phyloP scores from a whole-genome alignment of 2,797 vertebrate genomes.

The Oreonectes daqikongensis region DNA sequence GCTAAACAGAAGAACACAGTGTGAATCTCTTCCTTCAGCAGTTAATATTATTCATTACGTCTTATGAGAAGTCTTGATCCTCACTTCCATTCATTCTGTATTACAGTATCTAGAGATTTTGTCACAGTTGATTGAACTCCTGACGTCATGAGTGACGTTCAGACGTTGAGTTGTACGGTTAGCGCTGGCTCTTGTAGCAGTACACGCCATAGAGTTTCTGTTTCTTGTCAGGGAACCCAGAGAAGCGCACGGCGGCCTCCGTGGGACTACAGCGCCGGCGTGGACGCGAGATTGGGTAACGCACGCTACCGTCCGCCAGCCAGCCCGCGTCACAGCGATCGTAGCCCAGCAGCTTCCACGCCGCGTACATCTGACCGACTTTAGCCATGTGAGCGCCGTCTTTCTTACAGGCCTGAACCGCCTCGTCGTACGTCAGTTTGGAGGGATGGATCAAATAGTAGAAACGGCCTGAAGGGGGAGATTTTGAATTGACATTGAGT shows the following conservation, averaged over 20 bases:
- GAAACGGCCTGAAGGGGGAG: slow-evolving; percentile 80
- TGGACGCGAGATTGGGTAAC: slow-evolving; percentile 89
- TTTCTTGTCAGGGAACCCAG: slow-evolving; percentile 93
- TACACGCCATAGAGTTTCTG: slow-evolving; percentile 96
- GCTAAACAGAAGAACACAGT: slow-evolving; percentile 60
- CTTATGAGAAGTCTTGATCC: not conserved
- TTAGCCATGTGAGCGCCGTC: slow-evolving; percentile 91
- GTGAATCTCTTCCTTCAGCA: slow-evolving; percentile 46
- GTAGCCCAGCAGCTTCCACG: slow-evolving; percentile 92
- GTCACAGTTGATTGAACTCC: slow-evolving; percentile 85
- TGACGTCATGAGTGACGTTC: slow-evolving; percentile 58
- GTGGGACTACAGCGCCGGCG: slow-evolving; percentile 90
- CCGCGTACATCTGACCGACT: slow-evolving; percentile 93
- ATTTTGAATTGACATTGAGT: too few species aligned
- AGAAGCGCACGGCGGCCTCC: slow-evolving; percentile 89
- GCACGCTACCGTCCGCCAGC: slow-evolving; percentile 93
- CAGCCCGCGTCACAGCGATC: slow-evolving; percentile 95
- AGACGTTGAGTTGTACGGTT: not conserved
- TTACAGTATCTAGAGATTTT: slow-evolving; percentile 81
- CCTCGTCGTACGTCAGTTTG: slow-evolving; percentile 91
- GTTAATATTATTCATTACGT: slow-evolving; percentile 21
- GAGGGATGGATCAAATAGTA: slow-evolving; percentile 92
- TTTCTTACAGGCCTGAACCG: slow-evolving; percentile 84
- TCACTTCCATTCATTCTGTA: slow-evolving; percentile 49
- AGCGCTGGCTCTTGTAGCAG: slow-evolving; percentile 82